phyloP scores from a whole-genome alignment of 2,888 invertebrate genomes.

The Chorisops tibialis region DNA sequence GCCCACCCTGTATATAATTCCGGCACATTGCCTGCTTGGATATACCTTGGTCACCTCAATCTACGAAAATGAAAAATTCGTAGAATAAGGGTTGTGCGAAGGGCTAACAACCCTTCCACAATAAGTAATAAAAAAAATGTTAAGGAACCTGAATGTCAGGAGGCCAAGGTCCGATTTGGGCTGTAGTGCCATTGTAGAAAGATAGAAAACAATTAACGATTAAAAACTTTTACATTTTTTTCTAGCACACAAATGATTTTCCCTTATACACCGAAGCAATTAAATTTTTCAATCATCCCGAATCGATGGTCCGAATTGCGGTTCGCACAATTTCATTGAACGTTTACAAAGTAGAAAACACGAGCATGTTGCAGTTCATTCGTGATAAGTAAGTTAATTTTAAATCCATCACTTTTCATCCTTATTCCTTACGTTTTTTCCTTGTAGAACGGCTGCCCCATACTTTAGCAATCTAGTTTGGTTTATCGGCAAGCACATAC shows the following conservation, averaged over 20 bases:
- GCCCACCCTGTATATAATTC: too few relatives aligned
- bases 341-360: constrained; percentile 91
- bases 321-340: constrained; percentile 96
- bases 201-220: too few relatives aligned
- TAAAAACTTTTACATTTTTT: neutral
- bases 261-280: constrained; percentile 98
- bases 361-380: constrained; percentile 93
- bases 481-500: constrained; percentile 97
- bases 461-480: constrained; percentile 98
- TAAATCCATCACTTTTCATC: neutral
- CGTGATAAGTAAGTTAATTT: constrained; percentile 64
- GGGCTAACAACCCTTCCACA: too few relatives aligned
- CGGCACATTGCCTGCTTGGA: too few relatives aligned
- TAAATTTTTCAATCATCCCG: constrained; percentile 98
- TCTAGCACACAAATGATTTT: constrained; percentile 92
- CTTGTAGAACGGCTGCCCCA: constrained; percentile 82
- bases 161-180: too few relatives aligned
- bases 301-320: constrained; percentile 98
- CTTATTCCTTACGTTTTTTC: neutral
- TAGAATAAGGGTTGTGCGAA: too few relatives aligned
- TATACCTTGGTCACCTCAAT: too few relatives aligned
- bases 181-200: too few relatives aligned
- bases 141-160: too few relatives aligned
- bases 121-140: too few relatives aligned
- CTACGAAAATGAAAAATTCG: too few relatives aligned